These are phyloP conservation scores for Cisticola juncidis DNA, from an alignment of 2,113 vertebrate genomes.

Conservation along the genomic window DNA sequence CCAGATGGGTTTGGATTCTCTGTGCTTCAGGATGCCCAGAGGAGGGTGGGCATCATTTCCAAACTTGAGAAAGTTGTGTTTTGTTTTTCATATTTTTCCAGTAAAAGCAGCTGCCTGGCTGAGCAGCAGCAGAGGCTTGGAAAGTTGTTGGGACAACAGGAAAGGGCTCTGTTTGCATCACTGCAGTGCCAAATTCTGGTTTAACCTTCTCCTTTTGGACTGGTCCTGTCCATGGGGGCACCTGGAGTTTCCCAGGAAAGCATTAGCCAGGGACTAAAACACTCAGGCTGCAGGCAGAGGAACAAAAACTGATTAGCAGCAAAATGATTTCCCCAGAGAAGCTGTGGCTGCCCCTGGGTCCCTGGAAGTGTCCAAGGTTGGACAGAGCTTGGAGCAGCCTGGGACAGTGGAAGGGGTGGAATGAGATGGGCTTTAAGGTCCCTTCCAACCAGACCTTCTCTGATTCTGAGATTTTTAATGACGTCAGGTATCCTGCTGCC, in stretches of 20 bases:
- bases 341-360: not conserved
- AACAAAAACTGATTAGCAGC: not conserved
- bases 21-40: rapidly evolving
- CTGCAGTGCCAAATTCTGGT: not conserved
- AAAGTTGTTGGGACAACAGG: not conserved
- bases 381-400: not conserved
- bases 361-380: not conserved
- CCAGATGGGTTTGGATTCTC: not conserved
- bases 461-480: not conserved
- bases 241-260: not conserved
- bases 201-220: not conserved
- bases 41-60: rapidly evolving
- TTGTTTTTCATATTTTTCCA: not conserved
- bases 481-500: not conserved
- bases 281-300: not conserved
- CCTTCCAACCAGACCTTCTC: not conserved
- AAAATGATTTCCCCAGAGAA: not conserved
- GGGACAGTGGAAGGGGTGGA: not conserved
- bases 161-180: not conserved
- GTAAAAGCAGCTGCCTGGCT: not conserved
- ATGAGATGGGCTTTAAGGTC: not conserved
- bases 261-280: not conserved
- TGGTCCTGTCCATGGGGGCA: not conserved
- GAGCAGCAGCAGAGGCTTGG: not conserved
- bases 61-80: not conserved